Base-by-base conservation (phyloP, 2,888 invertebrate species). In the Tortricodes alternella region DNA sequence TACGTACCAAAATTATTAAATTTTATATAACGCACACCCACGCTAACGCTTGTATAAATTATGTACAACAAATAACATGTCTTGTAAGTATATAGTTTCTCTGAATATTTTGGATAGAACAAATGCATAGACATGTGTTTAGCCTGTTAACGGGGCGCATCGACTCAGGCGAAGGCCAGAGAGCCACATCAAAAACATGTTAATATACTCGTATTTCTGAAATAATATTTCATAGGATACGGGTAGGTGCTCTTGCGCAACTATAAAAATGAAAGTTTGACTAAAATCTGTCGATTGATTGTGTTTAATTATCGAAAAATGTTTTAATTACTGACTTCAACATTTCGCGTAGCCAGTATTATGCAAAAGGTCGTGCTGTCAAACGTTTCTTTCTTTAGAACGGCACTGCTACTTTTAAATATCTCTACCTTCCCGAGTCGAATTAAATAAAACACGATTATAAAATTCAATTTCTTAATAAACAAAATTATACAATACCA, bases 211-310 rank as follows among this genome's bases (percentile, higher is more conserved):
- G n/a, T n/a, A n/a, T n/a, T n/a, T n/a, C 29, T 29, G 29, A n/a
- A 29, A n/a, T 29, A 29, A n/a, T n/a, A n/a, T n/a, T n/a, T n/a
- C n/a, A n/a, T n/a, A n/a, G n/a, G n/a, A n/a, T n/a, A n/a, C n/a
- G n/a, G n/a, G n/a, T n/a, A n/a, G n/a, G n/a, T n/a, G n/a, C n/a
- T 60, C 62, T 73, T 73, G 65, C 66, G 67, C 63, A 73, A 72
- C 73, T 71, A 68, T 62, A 66, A 64, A 69, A 71, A 57, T 55
- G 44, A 39, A 38, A 61, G 43, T 59, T 59, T 29, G 11, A 53
- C 48, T 16, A 44, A 46, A 43, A 55, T 44, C 48, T 18, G 32
- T 34, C 50, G 48, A 63, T 62, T 59, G 58, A 65, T 61, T 58
- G 53, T 60, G 39, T 61, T 61, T 65, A 63, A 63, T 67, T 62